phyloP scores from a whole-genome alignment of 1,140 invertebrate species.

The Bombyx mandarina region DNA sequence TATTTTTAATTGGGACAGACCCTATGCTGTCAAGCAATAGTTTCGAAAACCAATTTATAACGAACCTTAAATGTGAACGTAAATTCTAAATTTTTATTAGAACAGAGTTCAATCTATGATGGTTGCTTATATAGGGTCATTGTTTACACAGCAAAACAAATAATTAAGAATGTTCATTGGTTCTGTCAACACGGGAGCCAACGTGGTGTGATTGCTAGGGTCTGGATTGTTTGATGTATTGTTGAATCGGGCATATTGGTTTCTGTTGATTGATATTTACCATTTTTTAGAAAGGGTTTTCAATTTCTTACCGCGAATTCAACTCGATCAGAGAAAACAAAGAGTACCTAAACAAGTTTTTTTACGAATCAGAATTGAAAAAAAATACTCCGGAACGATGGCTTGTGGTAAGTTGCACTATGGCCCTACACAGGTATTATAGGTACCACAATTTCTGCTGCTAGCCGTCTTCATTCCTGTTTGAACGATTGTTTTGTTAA shows the following conservation, averaged over 20 bases:
- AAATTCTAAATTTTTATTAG: background rate
- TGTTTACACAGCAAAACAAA: conserved; percentile 64
- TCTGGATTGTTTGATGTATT: conserved; percentile 50
- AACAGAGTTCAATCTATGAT: conserved; percentile 13
- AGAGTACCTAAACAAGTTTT: no score
- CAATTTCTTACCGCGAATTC: no score
- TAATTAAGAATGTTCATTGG: conserved; percentile 68
- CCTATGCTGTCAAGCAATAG: conserved; percentile 55
- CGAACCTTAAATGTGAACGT: conserved; percentile 20
- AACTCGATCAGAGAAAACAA: no score
- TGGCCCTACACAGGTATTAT: no score
- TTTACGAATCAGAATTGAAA: no score
- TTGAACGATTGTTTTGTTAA: no score
- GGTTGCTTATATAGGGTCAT: conserved; percentile 35
- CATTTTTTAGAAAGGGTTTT: conserved; percentile 13
- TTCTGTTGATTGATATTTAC: conserved; percentile 25
- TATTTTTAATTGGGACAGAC: conserved; percentile 68
- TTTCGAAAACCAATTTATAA: conserved; percentile 30
- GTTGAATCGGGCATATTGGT: conserved; percentile 40
- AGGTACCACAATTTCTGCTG: no score
- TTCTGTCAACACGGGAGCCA: conserved; percentile 55
- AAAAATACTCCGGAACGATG: no score
- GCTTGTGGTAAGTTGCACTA: no score
- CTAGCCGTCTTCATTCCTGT: no score
- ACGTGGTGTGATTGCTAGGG: conserved; percentile 34